Evolutionary conservation across 2,113 vertebrate genomes (phyloP), one percentile per base, ranked within the genome.

Genomic region (Odontesthes bonariensis): DNA sequence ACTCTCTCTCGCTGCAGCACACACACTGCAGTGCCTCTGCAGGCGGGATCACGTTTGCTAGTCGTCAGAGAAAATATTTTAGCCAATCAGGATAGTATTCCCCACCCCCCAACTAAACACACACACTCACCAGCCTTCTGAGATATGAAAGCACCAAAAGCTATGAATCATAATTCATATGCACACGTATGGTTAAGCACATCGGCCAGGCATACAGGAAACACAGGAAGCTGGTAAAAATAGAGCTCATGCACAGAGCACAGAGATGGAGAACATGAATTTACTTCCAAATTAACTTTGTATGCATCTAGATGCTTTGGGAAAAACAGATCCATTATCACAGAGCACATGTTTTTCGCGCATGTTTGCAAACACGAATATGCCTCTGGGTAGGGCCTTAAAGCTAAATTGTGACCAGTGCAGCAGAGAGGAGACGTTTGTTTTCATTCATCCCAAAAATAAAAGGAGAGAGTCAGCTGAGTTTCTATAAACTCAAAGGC

Each of bases 1-100:
- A 62, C 80, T 84, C 61, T 84, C 82, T 85, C 86, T 86, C 84
- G 79, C 85, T 93, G 92, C 92, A 93, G 91, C 88, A 84, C 88
- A 84, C 88, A 86, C 86, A 92, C 93, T 94, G 93, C 93, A 94
- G 93, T 95, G 89, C 91, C 92, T 93, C 91, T 93, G 93, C 93
- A 94, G 91, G 87, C 92, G 86, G 87, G 73, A 91, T 92, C 91
- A 91, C 81, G 83, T 90, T 90, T 89, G 89, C 76, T 87, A 83
- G 75, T 86, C 77, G 80, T 90, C 86, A 88, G 84, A 90, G 86
- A 91, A 90, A 89, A 86, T 70, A 82, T 85, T 82, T 77, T 77
- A 92, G 70, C 94, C 94, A 93, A 92, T 93, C 87, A 86, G 84
- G 49, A 79, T 47, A 70, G 22, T 23, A 32, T 51, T 53, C 33